Base-by-base conservation (phyloP, 2,797 vertebrate species). In the Enteromius anoplus region DNA sequence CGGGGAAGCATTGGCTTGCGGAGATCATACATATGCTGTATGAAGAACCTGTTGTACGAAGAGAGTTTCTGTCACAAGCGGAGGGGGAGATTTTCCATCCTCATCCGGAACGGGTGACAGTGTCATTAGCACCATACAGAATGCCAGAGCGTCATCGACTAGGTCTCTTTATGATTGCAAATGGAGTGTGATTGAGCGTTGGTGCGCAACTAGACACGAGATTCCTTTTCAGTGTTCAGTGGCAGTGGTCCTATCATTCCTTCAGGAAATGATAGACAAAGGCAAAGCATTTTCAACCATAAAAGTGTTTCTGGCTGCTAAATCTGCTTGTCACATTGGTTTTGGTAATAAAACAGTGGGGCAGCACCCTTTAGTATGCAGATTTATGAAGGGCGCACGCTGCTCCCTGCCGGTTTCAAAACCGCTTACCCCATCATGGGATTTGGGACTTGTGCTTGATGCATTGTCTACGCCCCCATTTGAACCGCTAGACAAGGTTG, bases 311-410 rank as follows among this genome's bases (percentile, higher is more conserved):
- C 37, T 40, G 37, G 37, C 37, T 40, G 60, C 34, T 21, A 82
- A 82, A 40, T 78, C 49, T 8, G 60, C 69, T 1, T 78, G 58
- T 45, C 76, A 76, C 15, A n/a, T 77, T 23, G 60, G 64, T 7
- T 40, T 70, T 42, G 64, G 40, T 5, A 47, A 29, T 42, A 34
- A 40, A 34, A 32, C 19, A 2, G 14, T 11, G 4, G 17, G 49
- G 5, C 17, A 19, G 1, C 49, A 51, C 19, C 17, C 49, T 51
- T 12, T 12, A 1, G 17, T 51, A 19, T 51, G 51, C 51, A 53
- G 51, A 6, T 19, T 53, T 6, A 53, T 7, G 51, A 53, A 53
- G 17, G 51, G 42, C 11, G 0, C 3, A 3, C 3, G 2, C 26
- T 26, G 26, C 26, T 26, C 42, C 11, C 11, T 42, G 10, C 42